These are phyloP conservation scores for Rhingia rostrata DNA, from an alignment of 2,888 invertebrate species.

Conservation along the genomic window DNA sequence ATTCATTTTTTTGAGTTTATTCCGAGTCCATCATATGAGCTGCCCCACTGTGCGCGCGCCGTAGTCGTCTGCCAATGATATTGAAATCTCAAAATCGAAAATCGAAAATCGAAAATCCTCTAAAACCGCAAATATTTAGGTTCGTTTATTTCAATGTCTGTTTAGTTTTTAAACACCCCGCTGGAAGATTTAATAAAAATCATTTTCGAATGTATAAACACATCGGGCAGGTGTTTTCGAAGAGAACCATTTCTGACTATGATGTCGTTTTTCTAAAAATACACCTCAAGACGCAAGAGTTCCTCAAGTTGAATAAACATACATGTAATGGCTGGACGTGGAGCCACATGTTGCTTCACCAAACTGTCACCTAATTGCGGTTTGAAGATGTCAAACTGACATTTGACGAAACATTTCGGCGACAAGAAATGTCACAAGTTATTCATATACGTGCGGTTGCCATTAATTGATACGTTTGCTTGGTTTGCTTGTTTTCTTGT, in stretches of 20 bases:
- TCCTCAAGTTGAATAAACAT: background rate
- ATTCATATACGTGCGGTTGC: background rate
- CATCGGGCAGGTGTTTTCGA: constrained; percentile 6
- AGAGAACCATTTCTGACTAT: background rate
- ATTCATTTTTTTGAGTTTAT: too few species aligned
- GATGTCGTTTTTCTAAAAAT: background rate
- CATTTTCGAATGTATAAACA: constrained; percentile 1
- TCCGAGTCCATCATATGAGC: too few species aligned
- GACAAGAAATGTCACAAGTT: background rate
- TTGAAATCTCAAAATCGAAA: background rate
- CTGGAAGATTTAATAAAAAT: background rate
- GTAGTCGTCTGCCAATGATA: background rate
- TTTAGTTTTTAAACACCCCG: constrained; percentile 13
- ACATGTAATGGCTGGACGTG: background rate
- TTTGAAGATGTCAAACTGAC: too few species aligned
- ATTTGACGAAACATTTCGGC: background rate
- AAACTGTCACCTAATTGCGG: background rate
- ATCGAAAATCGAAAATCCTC: too few species aligned
- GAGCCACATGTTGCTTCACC: constrained; percentile 21
- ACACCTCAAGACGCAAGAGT: background rate
- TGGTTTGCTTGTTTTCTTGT: background rate
- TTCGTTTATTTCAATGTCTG: background rate
- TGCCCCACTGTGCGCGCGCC: too few species aligned
- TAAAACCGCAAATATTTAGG: background rate
- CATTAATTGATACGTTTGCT: background rate